These are phyloP conservation scores for Coelogynopora nodosa DNA, from an alignment of 2,888 invertebrate genomes.

Conservation along the genomic window DNA sequence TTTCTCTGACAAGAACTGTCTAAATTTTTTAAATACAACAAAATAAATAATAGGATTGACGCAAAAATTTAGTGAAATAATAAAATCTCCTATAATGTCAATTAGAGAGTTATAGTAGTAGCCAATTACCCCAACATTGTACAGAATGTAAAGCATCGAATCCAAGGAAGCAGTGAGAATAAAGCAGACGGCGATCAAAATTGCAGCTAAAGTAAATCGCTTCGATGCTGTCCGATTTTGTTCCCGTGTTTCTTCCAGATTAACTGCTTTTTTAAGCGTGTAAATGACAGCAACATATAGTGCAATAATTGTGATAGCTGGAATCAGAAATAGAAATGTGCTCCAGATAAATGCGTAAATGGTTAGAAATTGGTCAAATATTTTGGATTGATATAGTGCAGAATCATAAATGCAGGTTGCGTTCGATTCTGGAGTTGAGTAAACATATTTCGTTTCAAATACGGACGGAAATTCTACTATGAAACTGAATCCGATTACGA, in stretches of 20 bases:
- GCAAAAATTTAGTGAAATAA: background rate
- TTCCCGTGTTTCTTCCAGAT: background rate
- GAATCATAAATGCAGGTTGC: background rate
- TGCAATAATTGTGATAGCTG: background rate
- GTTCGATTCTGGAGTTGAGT: background rate
- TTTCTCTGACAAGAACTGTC: background rate
- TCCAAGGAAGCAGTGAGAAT: background rate
- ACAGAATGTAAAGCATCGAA: background rate
- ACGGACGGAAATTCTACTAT: background rate
- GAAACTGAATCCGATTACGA: background rate
- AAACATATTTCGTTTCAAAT: background rate
- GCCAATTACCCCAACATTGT: background rate
- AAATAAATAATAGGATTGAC: background rate
- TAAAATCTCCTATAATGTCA: background rate
- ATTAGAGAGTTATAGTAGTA: background rate
- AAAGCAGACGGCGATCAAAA: background rate
- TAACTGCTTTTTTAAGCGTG: background rate
- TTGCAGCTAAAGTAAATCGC: background rate
- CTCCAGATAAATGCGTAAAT: background rate
- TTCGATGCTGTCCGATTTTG: background rate
- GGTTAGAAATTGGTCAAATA: background rate
- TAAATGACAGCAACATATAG: background rate
- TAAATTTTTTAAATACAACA: background rate
- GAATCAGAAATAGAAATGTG: background rate
- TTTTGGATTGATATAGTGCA: background rate